Percentiles rank a stretch among this genome's conserved stretches.
Conservation (phyloP, 1,140 invertebrate species). For the Nebria ingens region DNA sequence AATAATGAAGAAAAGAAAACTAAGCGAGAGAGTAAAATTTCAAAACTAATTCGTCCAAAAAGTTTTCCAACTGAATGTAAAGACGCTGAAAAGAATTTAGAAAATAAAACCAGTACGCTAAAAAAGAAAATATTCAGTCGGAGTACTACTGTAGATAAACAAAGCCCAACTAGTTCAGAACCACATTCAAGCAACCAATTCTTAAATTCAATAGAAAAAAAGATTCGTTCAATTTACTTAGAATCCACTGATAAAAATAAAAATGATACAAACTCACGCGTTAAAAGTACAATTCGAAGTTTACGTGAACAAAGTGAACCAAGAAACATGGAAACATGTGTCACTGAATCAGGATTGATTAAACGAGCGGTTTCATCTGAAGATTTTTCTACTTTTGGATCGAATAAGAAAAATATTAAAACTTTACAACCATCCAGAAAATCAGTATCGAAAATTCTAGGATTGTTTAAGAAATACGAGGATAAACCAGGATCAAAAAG, state of each 20-base stretch:
- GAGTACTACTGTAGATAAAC: constrained; percentile 34
- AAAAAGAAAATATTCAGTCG: constrained; percentile 43
- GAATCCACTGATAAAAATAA: constrained; percentile 29
- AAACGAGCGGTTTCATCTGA: constrained; percentile 58
- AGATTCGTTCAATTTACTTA: constrained; percentile 39
- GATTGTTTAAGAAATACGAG: constrained; percentile 60
- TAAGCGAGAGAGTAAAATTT: constrained; percentile 36
- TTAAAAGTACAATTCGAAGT: constrained; percentile 41
- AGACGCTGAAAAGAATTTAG: constrained; percentile 31
- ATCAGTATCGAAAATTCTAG: constrained; percentile 55
- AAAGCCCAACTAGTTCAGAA: constrained; percentile 30
- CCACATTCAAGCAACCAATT: constrained; percentile 41
- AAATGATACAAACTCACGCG: constrained; percentile 31
- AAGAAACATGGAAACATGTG: constrained; percentile 33
- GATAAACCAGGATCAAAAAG: constrained; percentile 26
- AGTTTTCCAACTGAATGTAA: constrained; percentile 38
- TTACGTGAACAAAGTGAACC: constrained; percentile 55
- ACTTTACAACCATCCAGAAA: constrained; percentile 36
- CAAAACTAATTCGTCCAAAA: constrained; percentile 47
- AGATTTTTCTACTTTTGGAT: constrained; percentile 40
- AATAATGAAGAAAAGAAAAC: constrained; percentile 27
- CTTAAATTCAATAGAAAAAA: constrained; percentile 51
- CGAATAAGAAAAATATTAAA: constrained; percentile 32
- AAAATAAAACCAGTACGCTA: constrained; percentile 30
- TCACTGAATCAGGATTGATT: constrained; percentile 47